Evolutionary conservation across 2,797 vertebrate genomes (phyloP), one percentile per base, ranked within the genome.

Genomic region (Iguana delicatissima): DNA sequence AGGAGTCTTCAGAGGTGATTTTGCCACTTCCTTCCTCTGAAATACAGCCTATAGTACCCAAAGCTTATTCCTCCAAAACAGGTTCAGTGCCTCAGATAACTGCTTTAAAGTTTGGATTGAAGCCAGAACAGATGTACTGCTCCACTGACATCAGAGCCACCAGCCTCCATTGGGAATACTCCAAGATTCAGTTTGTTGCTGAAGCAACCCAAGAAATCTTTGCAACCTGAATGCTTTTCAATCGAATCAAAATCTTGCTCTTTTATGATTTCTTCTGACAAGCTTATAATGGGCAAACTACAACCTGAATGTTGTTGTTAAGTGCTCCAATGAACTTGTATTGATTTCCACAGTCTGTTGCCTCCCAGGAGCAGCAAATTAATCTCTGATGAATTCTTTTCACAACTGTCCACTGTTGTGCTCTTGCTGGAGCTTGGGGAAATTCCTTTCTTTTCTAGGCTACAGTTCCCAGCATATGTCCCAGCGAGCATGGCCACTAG

Each of bases 231-330:
- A 76, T 50, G 81, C 12, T 77, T 89, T 73, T 77, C 22, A 38
- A 83, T 18, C 42, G 14, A 67, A 77, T 84, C 46, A 57, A 76
- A 69, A 9, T 80, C 67, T 74, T 84, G 81, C 52, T 26, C 81
- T 87, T 90, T 74, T 38, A 64, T 79, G 55, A 90, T 52, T 64
- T 6, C 42, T 76, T 82, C 55, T 90, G 69, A 82, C 32, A 76
- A 76, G 46, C 74, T 77, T 76, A 89, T 85, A 79, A 90, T 52
- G 32, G 79, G 7, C 57, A 87, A 87, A 67, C 55, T 38, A 76
- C 14, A 32, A 69, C 12, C 29, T 69, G 67, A 32, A 8, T 42
- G 59, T 76, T 46, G 52, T 32, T 82, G 55, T 76, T 76, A 86
- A 87, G 64, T 87, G 69, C 42, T 90, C 80, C 35, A 87, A 83